phyloP scores from a whole-genome alignment of 1,140 invertebrate species.

The Conus betulinus region DNA sequence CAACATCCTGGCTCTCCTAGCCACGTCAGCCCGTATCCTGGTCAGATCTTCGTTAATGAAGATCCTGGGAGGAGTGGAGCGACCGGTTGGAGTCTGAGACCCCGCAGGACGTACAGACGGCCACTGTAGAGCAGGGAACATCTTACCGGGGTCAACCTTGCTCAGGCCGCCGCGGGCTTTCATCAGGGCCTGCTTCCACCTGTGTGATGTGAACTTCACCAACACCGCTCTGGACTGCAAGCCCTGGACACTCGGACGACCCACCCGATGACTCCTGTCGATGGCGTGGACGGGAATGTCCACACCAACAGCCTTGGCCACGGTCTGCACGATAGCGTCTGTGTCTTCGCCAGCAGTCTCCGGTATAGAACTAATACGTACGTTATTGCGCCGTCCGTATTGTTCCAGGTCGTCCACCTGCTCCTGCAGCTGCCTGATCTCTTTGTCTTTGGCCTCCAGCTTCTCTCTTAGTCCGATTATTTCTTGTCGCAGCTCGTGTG shows the following conservation, averaged over 20 bases:
- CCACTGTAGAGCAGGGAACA: not conserved
- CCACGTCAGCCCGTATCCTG: not conserved
- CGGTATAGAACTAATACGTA: not conserved
- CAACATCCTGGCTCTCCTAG: not conserved
- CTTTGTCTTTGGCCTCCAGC: not conserved
- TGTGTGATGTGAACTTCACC: not conserved
- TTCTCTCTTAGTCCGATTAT: not conserved
- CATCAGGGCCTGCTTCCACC: not conserved
- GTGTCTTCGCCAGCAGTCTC: not conserved
- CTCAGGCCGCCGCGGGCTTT: not conserved
- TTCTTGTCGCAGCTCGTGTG: not conserved
- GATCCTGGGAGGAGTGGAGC: not conserved
- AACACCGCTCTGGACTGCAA: not conserved
- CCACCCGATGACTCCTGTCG: not conserved
- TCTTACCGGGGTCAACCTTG: not conserved
- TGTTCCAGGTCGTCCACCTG: not conserved
- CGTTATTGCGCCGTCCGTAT: constrained; percentile 1
- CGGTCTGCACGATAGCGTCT: not conserved
- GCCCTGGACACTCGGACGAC: not conserved
- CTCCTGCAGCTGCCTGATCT: not conserved
- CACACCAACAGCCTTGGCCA: not conserved
- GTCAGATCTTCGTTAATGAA: constrained; percentile 29
- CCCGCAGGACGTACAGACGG: not conserved
- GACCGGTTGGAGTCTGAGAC: not conserved
- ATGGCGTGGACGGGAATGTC: not conserved